These are phyloP conservation scores for Pseudotriccus pelzelni DNA, from an alignment of 2,797 vertebrate genomes.

Conservation along the genomic window DNA sequence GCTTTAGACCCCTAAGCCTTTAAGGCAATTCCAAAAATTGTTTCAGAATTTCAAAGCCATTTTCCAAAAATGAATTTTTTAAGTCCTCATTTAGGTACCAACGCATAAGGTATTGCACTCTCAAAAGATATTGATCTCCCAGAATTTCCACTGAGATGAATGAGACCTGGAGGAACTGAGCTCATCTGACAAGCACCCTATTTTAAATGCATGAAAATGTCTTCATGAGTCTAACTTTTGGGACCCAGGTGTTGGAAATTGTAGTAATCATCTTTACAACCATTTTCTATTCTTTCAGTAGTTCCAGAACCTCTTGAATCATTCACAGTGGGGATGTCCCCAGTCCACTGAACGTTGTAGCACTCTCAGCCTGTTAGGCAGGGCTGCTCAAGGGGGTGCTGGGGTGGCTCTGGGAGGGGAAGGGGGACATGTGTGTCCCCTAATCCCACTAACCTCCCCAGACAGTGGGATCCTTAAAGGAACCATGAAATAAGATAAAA, in stretches of 20 bases:
- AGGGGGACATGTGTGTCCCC: neutral
- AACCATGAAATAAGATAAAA: neutral
- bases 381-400: neutral
- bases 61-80: constrained; percentile 41
- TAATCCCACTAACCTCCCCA: neutral
- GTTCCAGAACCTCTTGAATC: neutral
- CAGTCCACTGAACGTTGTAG: rapidly evolving
- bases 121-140: neutral
- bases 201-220: constrained; percentile 12
- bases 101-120: neutral
- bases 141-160: neutral
- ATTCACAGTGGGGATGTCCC: neutral
- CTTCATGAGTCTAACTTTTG: neutral
- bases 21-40: neutral
- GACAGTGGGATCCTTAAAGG: neutral
- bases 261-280: neutral
- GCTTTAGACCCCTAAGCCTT: neutral
- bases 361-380: neutral
- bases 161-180: neutral
- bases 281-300: neutral
- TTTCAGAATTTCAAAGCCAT: constrained; percentile 23
- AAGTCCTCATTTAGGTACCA: constrained; percentile 1
- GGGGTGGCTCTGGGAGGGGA: neutral
- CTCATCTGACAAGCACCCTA: neutral
- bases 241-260: neutral